Evolutionary conservation across 1,140 invertebrate species (phyloP).

Genomic region (Drosophila sucinea): DNA sequence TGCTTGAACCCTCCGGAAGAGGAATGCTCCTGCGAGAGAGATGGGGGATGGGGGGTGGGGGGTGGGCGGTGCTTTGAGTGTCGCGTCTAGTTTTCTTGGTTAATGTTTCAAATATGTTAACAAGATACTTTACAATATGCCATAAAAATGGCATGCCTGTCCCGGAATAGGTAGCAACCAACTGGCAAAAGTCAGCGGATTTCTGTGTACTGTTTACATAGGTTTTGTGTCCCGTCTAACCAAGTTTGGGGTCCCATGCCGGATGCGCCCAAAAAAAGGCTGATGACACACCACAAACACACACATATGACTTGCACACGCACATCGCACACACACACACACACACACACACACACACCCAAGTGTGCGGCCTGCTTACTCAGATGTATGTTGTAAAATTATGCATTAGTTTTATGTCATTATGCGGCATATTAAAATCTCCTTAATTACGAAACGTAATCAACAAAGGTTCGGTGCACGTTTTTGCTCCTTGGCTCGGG

Average conservation of each 20-base stretch:
- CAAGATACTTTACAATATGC: conserved; percentile 73
- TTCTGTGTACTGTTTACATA: conserved; percentile 68
- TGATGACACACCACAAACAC: conserved; percentile 38
- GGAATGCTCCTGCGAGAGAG: background rate
- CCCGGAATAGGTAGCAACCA: conserved; percentile 29
- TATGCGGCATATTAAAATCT: conserved; percentile 77
- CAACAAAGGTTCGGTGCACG: conserved; percentile 58
- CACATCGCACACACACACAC: background rate
- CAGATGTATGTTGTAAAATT: conserved; percentile 74
- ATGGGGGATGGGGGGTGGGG: background rate
- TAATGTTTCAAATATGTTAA: conserved; percentile 75
- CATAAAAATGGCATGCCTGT: conserved; percentile 58
- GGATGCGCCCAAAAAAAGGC: conserved; percentile 39
- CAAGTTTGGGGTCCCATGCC: conserved; percentile 2
- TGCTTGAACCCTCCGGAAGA: background rate
- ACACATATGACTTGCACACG: too few species aligned
- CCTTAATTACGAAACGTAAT: conserved; percentile 77
- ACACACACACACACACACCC: too few species aligned
- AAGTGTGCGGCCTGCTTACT: conserved; percentile 56
- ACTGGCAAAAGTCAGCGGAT: conserved; percentile 68
- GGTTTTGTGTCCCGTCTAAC: conserved; percentile 30
- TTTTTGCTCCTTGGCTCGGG: conserved; percentile 44
- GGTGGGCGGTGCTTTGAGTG: background rate
- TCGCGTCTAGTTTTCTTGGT: conserved; percentile 58
- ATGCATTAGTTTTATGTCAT: conserved; percentile 78